phyloP scores from a whole-genome alignment of 2,113 vertebrate genomes.

The Leuciscus idus region DNA sequence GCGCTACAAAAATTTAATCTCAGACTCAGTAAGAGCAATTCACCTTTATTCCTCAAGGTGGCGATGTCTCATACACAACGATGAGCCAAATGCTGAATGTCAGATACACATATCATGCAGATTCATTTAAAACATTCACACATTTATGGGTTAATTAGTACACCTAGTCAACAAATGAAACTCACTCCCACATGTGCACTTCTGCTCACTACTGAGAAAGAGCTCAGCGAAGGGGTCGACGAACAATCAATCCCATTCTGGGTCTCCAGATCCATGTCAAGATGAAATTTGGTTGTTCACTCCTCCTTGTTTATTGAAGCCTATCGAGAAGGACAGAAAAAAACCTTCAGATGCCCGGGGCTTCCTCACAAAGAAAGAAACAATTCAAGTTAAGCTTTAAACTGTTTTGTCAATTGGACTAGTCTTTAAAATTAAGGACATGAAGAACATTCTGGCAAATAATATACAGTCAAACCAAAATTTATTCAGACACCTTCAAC shows the following conservation, averaged over 20 bases:
- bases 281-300: constrained; percentile 46
- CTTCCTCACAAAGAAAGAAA: background rate
- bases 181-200: background rate
- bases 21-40: no score
- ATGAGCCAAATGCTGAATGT: no score
- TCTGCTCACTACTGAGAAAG: background rate
- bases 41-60: no score
- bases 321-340: constrained; percentile 56
- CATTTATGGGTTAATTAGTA: no score
- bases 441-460: background rate
- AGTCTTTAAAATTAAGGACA: background rate
- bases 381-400: background rate
- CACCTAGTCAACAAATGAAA: background rate
- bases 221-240: background rate
- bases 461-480: background rate
- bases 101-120: no score
- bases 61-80: no score
- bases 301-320: constrained; percentile 60
- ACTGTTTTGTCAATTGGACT: background rate
- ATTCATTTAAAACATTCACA: no score
- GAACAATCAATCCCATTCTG: background rate
- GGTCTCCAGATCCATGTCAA: background rate
- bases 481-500: no score
- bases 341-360: background rate
- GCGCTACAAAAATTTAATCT: no score